Evolutionary conservation across 2,797 vertebrate species (phyloP).

Genomic region (Pangasius larnaudii): DNA sequence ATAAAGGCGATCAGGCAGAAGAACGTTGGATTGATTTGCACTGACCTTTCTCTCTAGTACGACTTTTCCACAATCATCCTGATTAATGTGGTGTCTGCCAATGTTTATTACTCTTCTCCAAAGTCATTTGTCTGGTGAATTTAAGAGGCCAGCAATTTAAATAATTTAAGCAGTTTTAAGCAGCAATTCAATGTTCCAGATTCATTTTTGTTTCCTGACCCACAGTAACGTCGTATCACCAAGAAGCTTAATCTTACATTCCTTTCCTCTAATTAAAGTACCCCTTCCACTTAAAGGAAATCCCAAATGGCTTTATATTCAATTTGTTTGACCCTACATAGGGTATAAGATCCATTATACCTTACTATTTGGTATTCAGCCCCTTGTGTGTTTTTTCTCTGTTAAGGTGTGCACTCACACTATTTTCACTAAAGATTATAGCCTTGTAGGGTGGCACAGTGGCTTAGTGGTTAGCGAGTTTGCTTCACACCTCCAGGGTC

Average conservation of each 20-base stretch:
- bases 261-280: not conserved
- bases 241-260: not conserved
- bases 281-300: not conserved
- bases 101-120: not conserved
- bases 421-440: not conserved
- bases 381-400: not conserved
- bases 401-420: not conserved
- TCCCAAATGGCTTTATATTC: not conserved
- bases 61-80: not conserved
- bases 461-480: no score
- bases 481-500: no score
- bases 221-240: not conserved
- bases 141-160: not conserved
- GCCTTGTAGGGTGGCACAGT: no score
- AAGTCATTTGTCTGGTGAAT: conserved; percentile 1
- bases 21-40: conserved; percentile 1
- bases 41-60: not conserved
- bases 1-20: not conserved
- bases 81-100: not conserved
- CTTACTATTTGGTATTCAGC: not conserved
- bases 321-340: not conserved
- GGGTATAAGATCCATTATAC: not conserved
- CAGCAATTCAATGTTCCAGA: not conserved
- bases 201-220: conserved; percentile 1
- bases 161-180: not conserved